Conservation (phyloP, 2,888 invertebrate species). For the Torymus aiolomorphi region DNA sequence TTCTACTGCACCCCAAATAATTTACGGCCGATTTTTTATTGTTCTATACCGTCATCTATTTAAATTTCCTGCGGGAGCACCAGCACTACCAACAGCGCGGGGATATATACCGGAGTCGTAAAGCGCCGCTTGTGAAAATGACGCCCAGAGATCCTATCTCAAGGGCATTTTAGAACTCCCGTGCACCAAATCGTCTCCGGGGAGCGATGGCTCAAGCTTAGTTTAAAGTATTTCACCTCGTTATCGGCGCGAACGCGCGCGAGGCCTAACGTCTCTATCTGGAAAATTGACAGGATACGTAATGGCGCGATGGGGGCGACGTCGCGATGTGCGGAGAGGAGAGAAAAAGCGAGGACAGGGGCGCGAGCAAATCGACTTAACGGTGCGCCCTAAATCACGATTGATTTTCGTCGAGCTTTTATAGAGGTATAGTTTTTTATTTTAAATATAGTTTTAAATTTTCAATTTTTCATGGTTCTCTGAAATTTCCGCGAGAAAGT, state of each 20-base stretch:
- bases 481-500: too few relatives aligned
- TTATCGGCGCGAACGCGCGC: conserved; percentile 65
- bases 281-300: conserved; percentile 58
- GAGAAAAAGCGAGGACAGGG: conserved; percentile 13
- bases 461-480: conserved; percentile 19
- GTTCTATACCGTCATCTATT: conserved; percentile 50
- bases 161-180: conserved; percentile 61
- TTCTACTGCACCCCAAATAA: not conserved
- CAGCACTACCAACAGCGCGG: not conserved
- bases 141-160: conserved; percentile 53
- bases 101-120: conserved; percentile 34
- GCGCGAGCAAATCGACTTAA: conserved; percentile 45
- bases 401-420: not conserved
- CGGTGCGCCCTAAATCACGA: conserved; percentile 23
- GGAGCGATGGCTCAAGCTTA: conserved; percentile 74
- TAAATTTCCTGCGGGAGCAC: conserved; percentile 53
- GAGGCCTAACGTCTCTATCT: conserved; percentile 55
- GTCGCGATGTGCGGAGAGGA: not conserved
- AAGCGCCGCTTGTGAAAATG: conserved; percentile 47
- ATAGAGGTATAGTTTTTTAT: too few relatives aligned
- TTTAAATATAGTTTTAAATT: too few relatives aligned
- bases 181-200: conserved; percentile 66
- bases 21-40: conserved; percentile 31
- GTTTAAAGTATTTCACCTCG: conserved; percentile 72
- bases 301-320: conserved; percentile 34